Evolutionary conservation across 2,113 vertebrate genomes (phyloP), one percentile per base, ranked within the genome.

Genomic region (Seriola rivoliana): DNA sequence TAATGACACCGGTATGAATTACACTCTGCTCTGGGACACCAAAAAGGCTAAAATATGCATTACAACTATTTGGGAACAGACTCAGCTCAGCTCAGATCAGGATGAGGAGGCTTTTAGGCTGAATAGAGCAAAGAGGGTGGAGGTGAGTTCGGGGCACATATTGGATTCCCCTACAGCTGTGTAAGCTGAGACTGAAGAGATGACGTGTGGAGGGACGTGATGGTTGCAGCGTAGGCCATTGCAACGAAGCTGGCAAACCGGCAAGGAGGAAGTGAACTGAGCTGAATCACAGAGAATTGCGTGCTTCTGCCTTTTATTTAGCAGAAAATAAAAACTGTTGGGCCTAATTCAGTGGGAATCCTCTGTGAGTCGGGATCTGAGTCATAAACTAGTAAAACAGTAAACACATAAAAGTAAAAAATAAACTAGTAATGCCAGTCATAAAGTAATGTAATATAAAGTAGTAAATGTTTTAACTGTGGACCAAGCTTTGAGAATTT

Each of bases 151-250:
- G 3, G 13, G 25, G 23, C 21, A 12, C 55, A 64, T 76, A 85
- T 86, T 83, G 60, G 60, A 32, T 89, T 90, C 69, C 29, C 77
- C 42, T 55, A 48, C 68, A 67, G 74, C 68, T 71, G 79, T 86
- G 91, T 89, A 93, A 93, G 8, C 34, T 59, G 84, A 94, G 71
- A 75, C 83, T 0, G 10, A 3, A 5, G 64, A 29, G 62, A 74
- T 77, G 79, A 82, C 68, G 34, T 54, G 38, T 13, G n/a, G 42
- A 23, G 59, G 75, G 82, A 93, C 75, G 68, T 93, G 93, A 88
- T 21, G 23, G 55, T 16, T 36, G 48, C 60, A 44, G 63, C 38
- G 75, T 78, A 81, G 71, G 54, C 72, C 63, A 19, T 68, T 10
- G 12, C 59, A 32, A 10, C 12, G 6, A 65, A 34, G 42, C 60